Conservation (phyloP, 2,888 invertebrate species). For the Drosophila vallismaia region DNA sequence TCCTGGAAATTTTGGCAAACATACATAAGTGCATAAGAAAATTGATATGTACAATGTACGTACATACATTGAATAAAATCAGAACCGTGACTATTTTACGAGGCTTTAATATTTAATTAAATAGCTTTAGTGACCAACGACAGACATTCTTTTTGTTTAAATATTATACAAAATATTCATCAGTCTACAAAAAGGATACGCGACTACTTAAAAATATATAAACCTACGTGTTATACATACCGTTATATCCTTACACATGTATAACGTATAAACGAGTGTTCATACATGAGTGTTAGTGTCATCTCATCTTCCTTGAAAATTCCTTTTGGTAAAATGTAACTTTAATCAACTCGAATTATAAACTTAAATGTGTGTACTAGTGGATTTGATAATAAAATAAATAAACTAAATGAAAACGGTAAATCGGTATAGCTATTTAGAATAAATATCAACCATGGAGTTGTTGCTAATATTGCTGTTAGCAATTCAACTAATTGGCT, state of each 20-base stretch:
- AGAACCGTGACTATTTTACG: constrained; percentile 20
- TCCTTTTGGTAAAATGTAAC: constrained; percentile 25
- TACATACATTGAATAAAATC: constrained; percentile 28
- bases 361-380: neutral
- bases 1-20: constrained; percentile 31
- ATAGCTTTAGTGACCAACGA: constrained; percentile 19
- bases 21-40: constrained; percentile 34
- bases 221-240: constrained; percentile 41
- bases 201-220: constrained; percentile 29
- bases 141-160: neutral
- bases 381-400: constrained; percentile 11
- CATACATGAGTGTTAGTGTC: constrained; percentile 16
- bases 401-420: constrained; percentile 13
- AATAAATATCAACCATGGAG: constrained; percentile 50
- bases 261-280: constrained; percentile 27
- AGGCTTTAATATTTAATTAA: constrained; percentile 18
- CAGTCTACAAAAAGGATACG: neutral
- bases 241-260: constrained; percentile 30
- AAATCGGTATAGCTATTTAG: constrained; percentile 6
- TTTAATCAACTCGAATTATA: constrained; percentile 17
- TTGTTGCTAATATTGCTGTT: constrained; percentile 44
- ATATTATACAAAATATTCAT: neutral
- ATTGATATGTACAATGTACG: constrained; percentile 21
- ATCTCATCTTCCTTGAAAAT: constrained; percentile 30
- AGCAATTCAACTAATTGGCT: constrained; percentile 46